Conservation (phyloP, 2,888 invertebrate species). For the Apotomis turbidana region DNA sequence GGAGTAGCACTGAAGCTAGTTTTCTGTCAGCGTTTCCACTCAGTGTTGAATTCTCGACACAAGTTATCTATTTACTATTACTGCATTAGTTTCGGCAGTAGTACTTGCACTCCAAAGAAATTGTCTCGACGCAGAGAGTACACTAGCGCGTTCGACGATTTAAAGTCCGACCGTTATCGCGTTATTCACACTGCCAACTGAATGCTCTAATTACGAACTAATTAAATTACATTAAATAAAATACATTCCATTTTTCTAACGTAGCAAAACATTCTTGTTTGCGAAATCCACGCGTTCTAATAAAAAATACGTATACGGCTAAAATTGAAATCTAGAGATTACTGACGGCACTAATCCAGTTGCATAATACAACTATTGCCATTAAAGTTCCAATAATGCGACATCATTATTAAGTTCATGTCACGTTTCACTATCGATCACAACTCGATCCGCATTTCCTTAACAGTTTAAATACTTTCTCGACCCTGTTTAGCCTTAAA, state of each 20-base stretch:
- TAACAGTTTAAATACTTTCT: slow-evolving; percentile 19
- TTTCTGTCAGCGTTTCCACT: neutral
- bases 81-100: slow-evolving; percentile 17
- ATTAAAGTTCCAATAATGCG: neutral
- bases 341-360: slow-evolving; percentile 3
- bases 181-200: slow-evolving; percentile 13
- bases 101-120: slow-evolving; percentile 17
- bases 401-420: slow-evolving; percentile 12
- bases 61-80: slow-evolving; percentile 20
- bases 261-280: slow-evolving; percentile 7
- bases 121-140: slow-evolving; percentile 1
- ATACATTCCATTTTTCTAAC: slow-evolving; percentile 30
- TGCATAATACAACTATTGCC: neutral
- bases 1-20: slow-evolving; percentile 24
- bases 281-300: slow-evolving; percentile 6
- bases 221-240: slow-evolving; percentile 27
- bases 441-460: neutral
- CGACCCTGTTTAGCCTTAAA: slow-evolving; percentile 15
- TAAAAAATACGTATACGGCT: slow-evolving; percentile 3
- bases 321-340: slow-evolving; percentile 30
- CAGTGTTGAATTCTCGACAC: slow-evolving; percentile 8
- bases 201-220: slow-evolving; percentile 17
- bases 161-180: slow-evolving; percentile 3
- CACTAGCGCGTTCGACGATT: slow-evolving; percentile 17
- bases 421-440: slow-evolving; percentile 3